Conservation (phyloP, 1,140 invertebrate species). For the Lepidurus packardi region DNA sequence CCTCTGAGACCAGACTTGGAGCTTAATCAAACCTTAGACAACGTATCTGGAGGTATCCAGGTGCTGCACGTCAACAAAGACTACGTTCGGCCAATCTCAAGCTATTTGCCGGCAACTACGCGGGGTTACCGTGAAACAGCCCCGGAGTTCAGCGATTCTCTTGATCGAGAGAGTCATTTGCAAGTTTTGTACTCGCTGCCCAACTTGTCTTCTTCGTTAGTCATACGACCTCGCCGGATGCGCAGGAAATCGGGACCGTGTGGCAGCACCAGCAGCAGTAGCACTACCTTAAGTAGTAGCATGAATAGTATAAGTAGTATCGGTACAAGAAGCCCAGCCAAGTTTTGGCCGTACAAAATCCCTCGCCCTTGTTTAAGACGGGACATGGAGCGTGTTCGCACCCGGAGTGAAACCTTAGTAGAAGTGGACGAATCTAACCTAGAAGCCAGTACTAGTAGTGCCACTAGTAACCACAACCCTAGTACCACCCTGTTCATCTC, state of each 20-base stretch:
- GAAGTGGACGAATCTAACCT: constrained; percentile 18
- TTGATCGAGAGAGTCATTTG: constrained; percentile 28
- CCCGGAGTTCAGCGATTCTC: constrained; percentile 24
- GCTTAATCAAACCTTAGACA: background rate
- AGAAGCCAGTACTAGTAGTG: constrained; percentile 20
- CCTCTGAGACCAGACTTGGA: background rate
- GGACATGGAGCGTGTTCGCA: constrained; percentile 22
- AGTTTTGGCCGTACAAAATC: constrained; percentile 31
- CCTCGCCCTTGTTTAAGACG: constrained; percentile 24
- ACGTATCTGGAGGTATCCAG: background rate
- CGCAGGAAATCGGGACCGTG: constrained; percentile 31
- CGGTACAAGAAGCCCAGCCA: background rate
- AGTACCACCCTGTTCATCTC: background rate
- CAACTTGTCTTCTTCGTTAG: background rate
- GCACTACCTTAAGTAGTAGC: background rate
- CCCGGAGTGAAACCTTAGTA: constrained; percentile 28
- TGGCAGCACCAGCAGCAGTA: background rate
- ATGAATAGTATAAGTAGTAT: background rate
- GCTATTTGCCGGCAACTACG: background rate
- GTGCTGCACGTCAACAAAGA: background rate
- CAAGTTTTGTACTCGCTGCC: background rate
- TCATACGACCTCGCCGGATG: constrained; percentile 23
- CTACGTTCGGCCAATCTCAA: background rate
- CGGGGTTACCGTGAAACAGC: background rate
- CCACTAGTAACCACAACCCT: background rate